A percentile compares a stretch with the other conserved stretches of the same genome.
phyloP scores from a whole-genome alignment of 2,113 vertebrate species.

The Oncorhynchus tshawytscha region DNA sequence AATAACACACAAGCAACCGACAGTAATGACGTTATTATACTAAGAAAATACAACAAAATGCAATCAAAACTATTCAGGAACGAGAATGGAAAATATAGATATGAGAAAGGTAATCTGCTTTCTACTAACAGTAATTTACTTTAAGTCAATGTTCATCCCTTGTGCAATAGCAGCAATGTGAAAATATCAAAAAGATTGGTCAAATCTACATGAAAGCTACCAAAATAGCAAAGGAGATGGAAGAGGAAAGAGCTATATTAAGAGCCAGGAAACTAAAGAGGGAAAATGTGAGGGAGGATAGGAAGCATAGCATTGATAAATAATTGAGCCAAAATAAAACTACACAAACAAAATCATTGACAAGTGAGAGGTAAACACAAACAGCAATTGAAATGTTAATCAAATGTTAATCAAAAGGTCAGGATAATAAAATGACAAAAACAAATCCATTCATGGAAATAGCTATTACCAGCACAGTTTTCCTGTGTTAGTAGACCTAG shows the following conservation, averaged over 20 bases:
- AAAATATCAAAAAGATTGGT: not conserved
- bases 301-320: not conserved
- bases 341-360: not conserved
- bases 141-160: not conserved
- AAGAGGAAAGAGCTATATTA: not conserved
- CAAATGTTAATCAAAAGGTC: not conserved
- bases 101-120: not conserved
- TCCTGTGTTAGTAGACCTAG: slow-evolving; percentile 37
- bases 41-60: not conserved
- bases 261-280: not conserved
- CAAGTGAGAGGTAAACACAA: not conserved
- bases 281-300: not conserved
- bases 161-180: not conserved
- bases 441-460: slow-evolving; percentile 8
- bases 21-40: not conserved
- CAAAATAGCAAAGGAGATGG: not conserved
- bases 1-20: not conserved
- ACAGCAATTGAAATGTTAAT: not conserved
- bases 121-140: not conserved
- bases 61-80: not conserved
- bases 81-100: not conserved
- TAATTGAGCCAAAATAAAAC: not conserved
- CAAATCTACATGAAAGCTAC: not conserved
- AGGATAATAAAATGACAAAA: slow-evolving; percentile 10
- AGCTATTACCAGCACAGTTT: slow-evolving; percentile 23